Evolutionary conservation across 1,140 invertebrate species (phyloP).

Genomic region (Gonatopus flavifemur): DNA sequence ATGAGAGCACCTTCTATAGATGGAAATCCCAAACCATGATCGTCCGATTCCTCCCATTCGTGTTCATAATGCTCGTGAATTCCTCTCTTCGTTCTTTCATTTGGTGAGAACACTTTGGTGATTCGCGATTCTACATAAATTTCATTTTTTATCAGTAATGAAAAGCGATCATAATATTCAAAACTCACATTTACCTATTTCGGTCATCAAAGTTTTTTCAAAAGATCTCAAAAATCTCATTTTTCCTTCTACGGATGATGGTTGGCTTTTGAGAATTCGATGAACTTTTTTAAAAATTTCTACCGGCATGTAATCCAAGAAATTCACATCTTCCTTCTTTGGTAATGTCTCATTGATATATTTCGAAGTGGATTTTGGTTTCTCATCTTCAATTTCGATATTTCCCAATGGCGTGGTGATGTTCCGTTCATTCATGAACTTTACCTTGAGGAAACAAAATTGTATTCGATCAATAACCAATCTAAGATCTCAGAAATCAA

Average conservation of each 20-base stretch:
- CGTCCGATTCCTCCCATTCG: constrained; percentile 26
- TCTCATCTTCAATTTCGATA: too few relatives aligned
- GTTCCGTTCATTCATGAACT: too few relatives aligned
- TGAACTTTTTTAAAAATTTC: constrained; percentile 49
- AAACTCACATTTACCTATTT: constrained; percentile 39
- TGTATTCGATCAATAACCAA: too few relatives aligned
- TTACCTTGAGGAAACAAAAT: too few relatives aligned
- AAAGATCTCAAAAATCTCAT: constrained; percentile 45
- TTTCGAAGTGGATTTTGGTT: not conserved
- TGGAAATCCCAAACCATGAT: constrained; percentile 66
- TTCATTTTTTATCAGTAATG: too few relatives aligned
- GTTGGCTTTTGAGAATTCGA: constrained; percentile 42
- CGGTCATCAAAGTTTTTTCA: constrained; percentile 36
- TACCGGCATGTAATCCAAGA: constrained; percentile 45
- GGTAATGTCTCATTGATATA: not conserved
- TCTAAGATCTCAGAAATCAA: too few relatives aligned
- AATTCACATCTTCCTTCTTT: constrained; percentile 20
- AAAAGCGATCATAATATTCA: not conserved
- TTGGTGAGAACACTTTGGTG: constrained; percentile 1
- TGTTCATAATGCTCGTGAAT: constrained; percentile 24
- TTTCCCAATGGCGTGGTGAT: too few relatives aligned
- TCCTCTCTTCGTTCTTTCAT: constrained; percentile 23
- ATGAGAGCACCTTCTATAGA: constrained; percentile 76
- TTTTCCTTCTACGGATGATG: constrained; percentile 40
- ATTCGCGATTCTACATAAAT: constrained; percentile 24